Evolutionary conservation across 2,888 invertebrate genomes (phyloP), one percentile per base, ranked within the genome.

Genomic region (Ornithoptera priamus): DNA sequence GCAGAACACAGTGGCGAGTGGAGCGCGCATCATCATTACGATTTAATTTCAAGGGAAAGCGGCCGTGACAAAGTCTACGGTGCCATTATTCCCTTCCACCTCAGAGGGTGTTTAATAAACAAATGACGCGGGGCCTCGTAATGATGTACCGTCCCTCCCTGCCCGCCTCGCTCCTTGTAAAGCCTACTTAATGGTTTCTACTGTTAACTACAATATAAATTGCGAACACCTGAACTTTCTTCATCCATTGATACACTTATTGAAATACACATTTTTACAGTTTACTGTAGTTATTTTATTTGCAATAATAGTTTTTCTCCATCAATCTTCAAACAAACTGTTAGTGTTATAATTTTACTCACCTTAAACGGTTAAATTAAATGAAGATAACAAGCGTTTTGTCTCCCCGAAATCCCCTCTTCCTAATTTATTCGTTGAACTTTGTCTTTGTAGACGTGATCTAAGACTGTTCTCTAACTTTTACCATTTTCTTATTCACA

Each of bases 61-160:
- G 87, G 81, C 85, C 88, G 84, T 87, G 89, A 89, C 90, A 88
- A 90, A 89, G 89, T 89, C 90, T 86, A 82, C 84, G 81, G 77
- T 80, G 81, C 89, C 88, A 91, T 92, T 92, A 91, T 90, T 87
- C 85, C 83, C 87, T 90, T 90, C 89, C 88, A 88, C 89, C 89
- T 89, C 86, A 84, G 84, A 86, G 89, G 88, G 87, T 89, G 90
- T 89, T 91, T 91, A 88, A 90, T 90, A 90, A 90, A 90, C 91
- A 90, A 90, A 91, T 90, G 90, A 90, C 86, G 88, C 87, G 86
- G 86, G 87, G 82, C 83, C 80, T 82, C 81, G 84, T 87, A 88
- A 90, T 88, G 89, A 87, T 84, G 86, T 81, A 80, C 82, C 80
- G 83, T 82, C 78, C 79, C 80, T 80, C 81, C 80, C 81, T 83